Evolutionary conservation across 2,888 invertebrate genomes (phyloP).

Genomic region (Drosophila gaucha): DNA sequence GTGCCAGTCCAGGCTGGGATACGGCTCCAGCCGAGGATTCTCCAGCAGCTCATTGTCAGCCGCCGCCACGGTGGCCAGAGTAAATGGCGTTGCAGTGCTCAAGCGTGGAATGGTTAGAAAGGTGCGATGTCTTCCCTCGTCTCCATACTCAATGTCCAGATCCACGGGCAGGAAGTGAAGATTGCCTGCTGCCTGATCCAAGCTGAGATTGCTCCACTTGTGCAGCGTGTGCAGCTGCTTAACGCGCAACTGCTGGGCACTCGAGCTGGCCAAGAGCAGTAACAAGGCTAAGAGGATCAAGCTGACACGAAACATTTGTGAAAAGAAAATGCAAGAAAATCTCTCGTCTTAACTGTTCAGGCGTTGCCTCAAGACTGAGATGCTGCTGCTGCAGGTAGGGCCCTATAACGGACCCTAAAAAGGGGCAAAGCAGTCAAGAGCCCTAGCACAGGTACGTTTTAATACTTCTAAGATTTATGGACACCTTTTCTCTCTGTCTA

Average conservation of each 20-base stretch:
- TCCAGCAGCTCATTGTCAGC: conserved; percentile 60
- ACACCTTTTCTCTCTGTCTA: conserved; percentile 49
- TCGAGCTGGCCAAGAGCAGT: neutral
- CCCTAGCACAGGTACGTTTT: conserved; percentile 46
- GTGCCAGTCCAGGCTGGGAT: conserved; percentile 89
- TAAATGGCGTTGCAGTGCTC: conserved; percentile 89
- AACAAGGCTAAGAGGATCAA: conserved; percentile 30
- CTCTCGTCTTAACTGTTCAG: conserved; percentile 63
- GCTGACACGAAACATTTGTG: conserved; percentile 26
- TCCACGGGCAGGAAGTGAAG: conserved; percentile 86
- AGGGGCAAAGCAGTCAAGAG: conserved; percentile 31
- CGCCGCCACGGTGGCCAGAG: conserved; percentile 88
- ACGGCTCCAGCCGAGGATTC: conserved; percentile 86
- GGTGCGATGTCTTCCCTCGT: conserved; percentile 85
- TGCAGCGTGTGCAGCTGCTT: conserved; percentile 85
- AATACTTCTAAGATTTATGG: conserved; percentile 65
- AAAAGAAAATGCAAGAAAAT: neutral
- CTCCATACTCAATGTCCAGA: conserved; percentile 82
- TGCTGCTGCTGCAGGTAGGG: conserved; percentile 50
- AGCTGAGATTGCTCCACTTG: conserved; percentile 89
- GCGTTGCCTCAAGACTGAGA: conserved; percentile 37
- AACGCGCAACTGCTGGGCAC: conserved; percentile 51
- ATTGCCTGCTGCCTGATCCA: conserved; percentile 87
- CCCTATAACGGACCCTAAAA: conserved; percentile 66
- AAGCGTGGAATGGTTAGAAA: conserved; percentile 91